Evolutionary conservation across 2,797 vertebrate species (phyloP).

Genomic region (Characodon lateralis): DNA sequence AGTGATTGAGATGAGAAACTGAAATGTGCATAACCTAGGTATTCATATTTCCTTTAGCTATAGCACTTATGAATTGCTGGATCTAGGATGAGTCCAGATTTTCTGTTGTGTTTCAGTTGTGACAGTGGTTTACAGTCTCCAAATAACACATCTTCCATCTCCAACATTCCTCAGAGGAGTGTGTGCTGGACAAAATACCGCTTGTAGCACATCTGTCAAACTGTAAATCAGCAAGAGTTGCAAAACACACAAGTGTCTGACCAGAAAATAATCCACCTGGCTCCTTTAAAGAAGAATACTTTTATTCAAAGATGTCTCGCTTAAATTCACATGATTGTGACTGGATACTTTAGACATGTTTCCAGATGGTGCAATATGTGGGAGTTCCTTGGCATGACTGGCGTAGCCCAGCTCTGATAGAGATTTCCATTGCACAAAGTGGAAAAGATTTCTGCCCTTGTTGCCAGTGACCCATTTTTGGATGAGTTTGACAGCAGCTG

Average conservation of each 20-base stretch:
- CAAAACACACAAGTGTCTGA: slow-evolving; percentile 28
- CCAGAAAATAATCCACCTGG: slow-evolving; percentile 17
- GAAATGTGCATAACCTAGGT: slow-evolving; percentile 10
- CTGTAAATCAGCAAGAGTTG: slow-evolving; percentile 47
- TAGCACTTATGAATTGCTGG: slow-evolving; percentile 5
- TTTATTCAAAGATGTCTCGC: slow-evolving; percentile 28
- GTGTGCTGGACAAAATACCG: slow-evolving; percentile 23
- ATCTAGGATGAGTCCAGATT: background rate
- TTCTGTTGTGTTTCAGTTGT: slow-evolving; percentile 30
- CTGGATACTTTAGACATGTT: slow-evolving; percentile 22
- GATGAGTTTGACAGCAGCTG: slow-evolving; percentile 67
- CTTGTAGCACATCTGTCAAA: slow-evolving; percentile 37
- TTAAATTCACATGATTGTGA: slow-evolving; percentile 26
- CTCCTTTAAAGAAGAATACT: slow-evolving; percentile 16
- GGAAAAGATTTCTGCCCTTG: slow-evolving; percentile 59
- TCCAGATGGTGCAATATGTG: slow-evolving; percentile 30
- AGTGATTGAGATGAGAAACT: slow-evolving; percentile 21
- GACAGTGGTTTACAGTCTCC: slow-evolving; percentile 51
- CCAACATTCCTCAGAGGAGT: slow-evolving; percentile 54
- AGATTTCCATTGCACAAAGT: slow-evolving; percentile 65
- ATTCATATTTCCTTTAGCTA: background rate
- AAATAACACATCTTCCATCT: slow-evolving; percentile 39
- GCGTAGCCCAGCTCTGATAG: slow-evolving; percentile 35
- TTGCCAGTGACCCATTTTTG: slow-evolving; percentile 58
- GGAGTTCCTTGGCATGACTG: slow-evolving; percentile 44